Conservation (phyloP, 2,888 invertebrate species). For the Magallana nippona region DNA sequence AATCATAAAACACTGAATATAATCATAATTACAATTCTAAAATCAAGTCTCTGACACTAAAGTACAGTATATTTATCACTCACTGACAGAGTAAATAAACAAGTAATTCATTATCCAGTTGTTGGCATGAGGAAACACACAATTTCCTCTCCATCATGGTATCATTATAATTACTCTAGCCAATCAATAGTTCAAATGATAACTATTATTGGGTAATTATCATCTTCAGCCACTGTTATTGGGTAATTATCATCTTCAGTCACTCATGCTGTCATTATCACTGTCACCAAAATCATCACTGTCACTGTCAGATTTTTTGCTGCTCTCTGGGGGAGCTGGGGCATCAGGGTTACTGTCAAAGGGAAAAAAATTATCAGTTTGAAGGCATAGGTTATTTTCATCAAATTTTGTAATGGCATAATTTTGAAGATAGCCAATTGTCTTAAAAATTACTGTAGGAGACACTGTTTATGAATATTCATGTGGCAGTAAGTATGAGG, state of each 20-base stretch:
- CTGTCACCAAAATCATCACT: conserved; percentile 52
- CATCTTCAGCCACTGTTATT: background rate
- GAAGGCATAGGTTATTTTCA: conserved; percentile 28
- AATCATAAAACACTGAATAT: no score
- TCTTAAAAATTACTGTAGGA: no score
- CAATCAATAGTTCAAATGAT: background rate
- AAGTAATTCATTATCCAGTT: no score
- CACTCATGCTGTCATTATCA: conserved; percentile 45
- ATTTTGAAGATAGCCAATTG: no score
- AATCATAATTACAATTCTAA: no score
- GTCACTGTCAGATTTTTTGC: conserved; percentile 45
- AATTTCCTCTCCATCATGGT: background rate
- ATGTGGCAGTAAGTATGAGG: no score
- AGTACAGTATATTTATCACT: no score
- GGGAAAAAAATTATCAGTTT: background rate
- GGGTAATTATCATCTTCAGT: conserved; percentile 1
- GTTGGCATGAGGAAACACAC: no score
- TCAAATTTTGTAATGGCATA: no score
- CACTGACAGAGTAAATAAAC: no score
- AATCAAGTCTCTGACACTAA: no score
- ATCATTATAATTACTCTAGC: background rate
- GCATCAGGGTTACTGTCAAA: conserved; percentile 70
- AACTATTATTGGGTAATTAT: background rate
- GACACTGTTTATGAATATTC: no score
- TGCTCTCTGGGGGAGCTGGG: conserved; percentile 64